Evolutionary conservation across 2,797 vertebrate species (phyloP).

Genomic region (Protonibea diacanthus): DNA sequence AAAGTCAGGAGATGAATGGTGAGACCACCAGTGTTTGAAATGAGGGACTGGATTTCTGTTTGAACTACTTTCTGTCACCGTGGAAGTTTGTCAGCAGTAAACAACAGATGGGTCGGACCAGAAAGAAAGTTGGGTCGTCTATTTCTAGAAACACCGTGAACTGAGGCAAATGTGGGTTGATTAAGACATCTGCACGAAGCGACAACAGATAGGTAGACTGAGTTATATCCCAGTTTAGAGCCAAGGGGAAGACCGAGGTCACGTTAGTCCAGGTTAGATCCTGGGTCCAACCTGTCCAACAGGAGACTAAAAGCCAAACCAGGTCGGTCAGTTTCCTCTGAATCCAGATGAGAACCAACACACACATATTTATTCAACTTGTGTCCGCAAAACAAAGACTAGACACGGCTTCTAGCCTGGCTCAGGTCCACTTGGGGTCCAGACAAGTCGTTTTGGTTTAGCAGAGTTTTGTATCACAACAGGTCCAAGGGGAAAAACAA

Average conservation of each 20-base stretch:
- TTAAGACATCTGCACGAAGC: not conserved
- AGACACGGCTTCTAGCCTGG: not conserved
- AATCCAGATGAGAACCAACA: slow-evolving; percentile 11
- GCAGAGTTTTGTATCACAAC: not conserved
- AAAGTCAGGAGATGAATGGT: not conserved
- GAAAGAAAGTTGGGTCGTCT: not conserved
- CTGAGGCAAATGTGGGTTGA: not conserved
- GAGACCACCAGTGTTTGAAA: not conserved
- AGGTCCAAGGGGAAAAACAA: slow-evolving; percentile 3
- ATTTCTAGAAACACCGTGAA: not conserved
- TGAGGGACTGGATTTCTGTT: not conserved
- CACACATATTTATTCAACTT: not conserved
- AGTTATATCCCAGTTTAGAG: not conserved
- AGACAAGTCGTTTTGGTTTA: slow-evolving; percentile 15
- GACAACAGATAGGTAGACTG: not conserved
- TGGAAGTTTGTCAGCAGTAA: not conserved
- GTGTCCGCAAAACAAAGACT: not conserved
- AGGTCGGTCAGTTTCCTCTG: not conserved
- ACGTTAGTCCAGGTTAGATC: not conserved
- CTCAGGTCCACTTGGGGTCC: not conserved
- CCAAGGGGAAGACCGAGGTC: not conserved
- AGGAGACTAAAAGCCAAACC: not conserved
- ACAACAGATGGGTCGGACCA: not conserved
- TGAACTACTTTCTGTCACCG: not conserved
- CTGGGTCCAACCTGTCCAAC: not conserved